Percentiles rank a stretch among this genome's conserved stretches.
These are phyloP conservation scores for Aurelia sp. DNA, from an alignment of 30 jellyfish, hydroid and myxozoan genomes.

Conservation along the genomic window DNA sequence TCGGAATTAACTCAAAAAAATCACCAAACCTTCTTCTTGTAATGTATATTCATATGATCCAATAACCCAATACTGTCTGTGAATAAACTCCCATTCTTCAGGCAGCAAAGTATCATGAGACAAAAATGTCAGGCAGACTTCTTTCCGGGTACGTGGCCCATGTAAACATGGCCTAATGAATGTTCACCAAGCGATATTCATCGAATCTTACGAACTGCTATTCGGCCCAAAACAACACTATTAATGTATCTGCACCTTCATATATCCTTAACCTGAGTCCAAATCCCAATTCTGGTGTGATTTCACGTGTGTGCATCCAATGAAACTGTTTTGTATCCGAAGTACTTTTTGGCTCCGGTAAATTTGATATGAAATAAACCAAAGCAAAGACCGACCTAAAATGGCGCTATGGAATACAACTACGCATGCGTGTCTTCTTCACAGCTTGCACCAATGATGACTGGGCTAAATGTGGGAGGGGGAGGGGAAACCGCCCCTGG, in stretches of 20 bases:
- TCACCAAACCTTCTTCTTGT: no score
- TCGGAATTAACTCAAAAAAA: no score
- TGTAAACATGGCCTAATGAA: conserved; percentile 48
- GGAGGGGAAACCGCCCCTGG: no score
- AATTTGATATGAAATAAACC: conserved; percentile 30
- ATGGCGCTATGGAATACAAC: conserved; percentile 49
- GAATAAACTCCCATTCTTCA: background rate
- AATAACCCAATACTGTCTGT: background rate
- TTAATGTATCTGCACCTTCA: background rate
- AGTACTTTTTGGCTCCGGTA: conserved; percentile 40
- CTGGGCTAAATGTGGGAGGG: no score
- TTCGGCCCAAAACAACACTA: background rate
- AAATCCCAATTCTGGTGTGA: no score
- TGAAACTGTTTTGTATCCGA: no score
- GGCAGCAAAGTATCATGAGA: conserved; percentile 5
- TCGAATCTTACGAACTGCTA: no score
- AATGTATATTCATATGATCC: background rate
- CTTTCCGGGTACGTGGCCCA: conserved; percentile 79
- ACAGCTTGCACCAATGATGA: conserved; percentile 15
- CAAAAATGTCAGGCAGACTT: conserved; percentile 1
- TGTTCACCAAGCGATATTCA: background rate
- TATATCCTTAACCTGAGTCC: no score
- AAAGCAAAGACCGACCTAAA: conserved; percentile 55
- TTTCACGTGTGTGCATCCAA: no score
- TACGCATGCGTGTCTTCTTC: conserved; percentile 66